Conservation (phyloP, 2,888 invertebrate genomes). For the Plebejus anna region DNA sequence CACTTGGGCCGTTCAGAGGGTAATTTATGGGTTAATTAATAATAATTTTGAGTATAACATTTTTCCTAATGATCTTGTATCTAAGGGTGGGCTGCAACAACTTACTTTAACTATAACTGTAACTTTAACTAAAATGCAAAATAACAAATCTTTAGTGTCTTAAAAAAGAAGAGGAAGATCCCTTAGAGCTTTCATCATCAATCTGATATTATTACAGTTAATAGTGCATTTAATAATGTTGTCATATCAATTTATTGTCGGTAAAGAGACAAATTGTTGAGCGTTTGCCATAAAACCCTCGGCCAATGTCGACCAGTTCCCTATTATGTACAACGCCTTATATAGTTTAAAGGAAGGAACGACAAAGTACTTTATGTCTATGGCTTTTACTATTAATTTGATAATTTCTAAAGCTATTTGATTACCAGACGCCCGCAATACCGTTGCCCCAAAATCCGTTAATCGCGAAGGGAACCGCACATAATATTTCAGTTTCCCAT, state of each 20-base stretch:
- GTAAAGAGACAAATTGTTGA: constrained; percentile 3
- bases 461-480: no score
- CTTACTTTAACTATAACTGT: no score
- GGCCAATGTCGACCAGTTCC: neutral
- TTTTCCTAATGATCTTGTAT: no score
- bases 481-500: no score
- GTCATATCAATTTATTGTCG: constrained; percentile 2
- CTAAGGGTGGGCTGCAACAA: no score
- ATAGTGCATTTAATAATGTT: constrained; percentile 6
- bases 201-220: neutral
- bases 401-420: neutral
- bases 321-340: constrained; percentile 11
- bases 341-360: neutral
- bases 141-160: neutral
- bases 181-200: neutral
- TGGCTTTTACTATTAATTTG: neutral
- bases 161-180: no score
- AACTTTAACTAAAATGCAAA: no score
- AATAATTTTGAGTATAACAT: no score
- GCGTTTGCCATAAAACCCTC: neutral
- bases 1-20: no score
- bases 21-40: no score
- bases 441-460: no score
- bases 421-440: no score
- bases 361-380: neutral